Evolutionary conservation across 2,797 vertebrate species (phyloP), one percentile per base, ranked within the genome.

Genomic region (Zalophus californianus): DNA sequence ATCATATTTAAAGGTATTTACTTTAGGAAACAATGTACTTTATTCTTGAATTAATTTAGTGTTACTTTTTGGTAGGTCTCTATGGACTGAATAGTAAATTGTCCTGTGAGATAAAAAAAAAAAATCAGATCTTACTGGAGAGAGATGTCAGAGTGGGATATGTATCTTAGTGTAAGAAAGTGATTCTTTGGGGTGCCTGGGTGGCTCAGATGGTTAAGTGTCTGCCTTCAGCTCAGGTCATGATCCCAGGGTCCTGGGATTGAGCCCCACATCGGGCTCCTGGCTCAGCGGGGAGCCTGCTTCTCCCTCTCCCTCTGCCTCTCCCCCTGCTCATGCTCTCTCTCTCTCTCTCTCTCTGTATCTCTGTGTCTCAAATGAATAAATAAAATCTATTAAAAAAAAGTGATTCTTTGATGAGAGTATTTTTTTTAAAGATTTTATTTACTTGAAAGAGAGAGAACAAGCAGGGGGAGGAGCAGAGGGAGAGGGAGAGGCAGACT

Each of bases 61-160:
- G 21, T 75, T 50, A 21, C 23, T 78, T 90, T 62, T 86, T 32
- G 1, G 77, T 68, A 11, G 35, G 0, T 80, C 35, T 86, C 7
- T 64, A 58, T 3, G 32, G 27, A 93, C 18, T 90, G 58, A 88
- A 35, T 35, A 93, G 52, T 66, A 85, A 50, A 21, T 64, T 92
- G 44, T 70, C 18, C 52, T 48, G 14, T 83, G 58, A 54, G 20
- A 86, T 93, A 88, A 95, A 92, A 92, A 68, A 56, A 90, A 56
- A 90, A 92, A 72, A 20, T 86, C n/a, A 38, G 8, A 73, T 91
- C 58, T 91, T 91, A 85, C 66, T 82, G 38, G 87, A 86, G 58
- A 90, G 72, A 44, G 23, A 27, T 64, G 0, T 15, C 75, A 44
- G n/a, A 89, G n/a, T 86, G 15, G 44, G 48, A 20, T 75, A 32